Percentiles rank a stretch among this genome's conserved stretches.
Conservation (phyloP, 1,140 invertebrate genomes). For the Bombus pyrosoma region DNA sequence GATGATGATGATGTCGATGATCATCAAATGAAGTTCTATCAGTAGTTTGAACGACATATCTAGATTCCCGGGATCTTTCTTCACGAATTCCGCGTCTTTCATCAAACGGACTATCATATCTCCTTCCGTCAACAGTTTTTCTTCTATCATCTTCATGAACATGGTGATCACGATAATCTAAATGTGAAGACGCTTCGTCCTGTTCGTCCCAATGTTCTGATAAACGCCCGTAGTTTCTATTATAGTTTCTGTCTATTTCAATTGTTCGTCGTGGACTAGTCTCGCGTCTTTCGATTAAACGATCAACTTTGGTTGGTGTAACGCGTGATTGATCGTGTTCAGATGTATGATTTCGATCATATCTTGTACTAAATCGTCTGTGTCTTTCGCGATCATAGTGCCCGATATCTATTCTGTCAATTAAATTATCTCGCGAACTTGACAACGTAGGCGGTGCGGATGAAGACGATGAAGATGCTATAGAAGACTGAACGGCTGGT, state of each 20-base stretch:
- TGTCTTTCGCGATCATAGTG: constrained; percentile 77
- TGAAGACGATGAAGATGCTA: constrained; percentile 51
- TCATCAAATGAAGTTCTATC: constrained; percentile 78
- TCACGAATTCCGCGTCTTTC: constrained; percentile 75
- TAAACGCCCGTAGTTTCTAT: constrained; percentile 74
- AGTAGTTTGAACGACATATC: constrained; percentile 69
- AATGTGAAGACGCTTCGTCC: constrained; percentile 71
- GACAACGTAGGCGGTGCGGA: constrained; percentile 41
- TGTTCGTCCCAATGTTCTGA: constrained; percentile 79
- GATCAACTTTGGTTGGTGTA: constrained; percentile 70
- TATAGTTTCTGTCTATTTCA: constrained; percentile 76
- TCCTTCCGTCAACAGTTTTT: constrained; percentile 73
- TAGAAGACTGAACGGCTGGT: constrained; percentile 31
- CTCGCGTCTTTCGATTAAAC: constrained; percentile 70
- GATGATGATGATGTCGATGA: constrained; percentile 73
- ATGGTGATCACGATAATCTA: constrained; percentile 77
- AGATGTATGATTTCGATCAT: constrained; percentile 67
- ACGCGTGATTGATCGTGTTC: constrained; percentile 73
- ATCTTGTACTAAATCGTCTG: constrained; percentile 72
- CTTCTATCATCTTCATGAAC: constrained; percentile 77
- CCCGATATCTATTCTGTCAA: constrained; percentile 55
- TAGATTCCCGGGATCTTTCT: constrained; percentile 70
- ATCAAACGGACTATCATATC: constrained; percentile 78
- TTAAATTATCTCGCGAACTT: constrained; percentile 67
- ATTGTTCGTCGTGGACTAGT: constrained; percentile 70